phyloP scores from a whole-genome alignment of 2,888 invertebrate genomes.

The Eustalomyia histrio region DNA sequence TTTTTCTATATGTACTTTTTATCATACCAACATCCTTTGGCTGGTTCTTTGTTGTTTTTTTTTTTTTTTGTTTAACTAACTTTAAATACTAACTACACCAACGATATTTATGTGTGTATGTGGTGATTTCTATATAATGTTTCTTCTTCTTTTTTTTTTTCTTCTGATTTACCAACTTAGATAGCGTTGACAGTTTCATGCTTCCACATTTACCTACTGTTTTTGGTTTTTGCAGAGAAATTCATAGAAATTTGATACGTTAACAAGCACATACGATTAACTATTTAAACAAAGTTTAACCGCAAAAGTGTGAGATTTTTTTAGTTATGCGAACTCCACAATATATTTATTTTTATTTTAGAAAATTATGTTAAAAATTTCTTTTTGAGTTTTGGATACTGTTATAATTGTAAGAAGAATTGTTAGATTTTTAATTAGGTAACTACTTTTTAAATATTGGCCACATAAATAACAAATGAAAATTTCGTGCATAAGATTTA shows the following conservation, averaged over 20 bases:
- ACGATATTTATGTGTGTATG: background rate
- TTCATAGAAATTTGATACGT: conserved; percentile 45
- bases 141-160: background rate
- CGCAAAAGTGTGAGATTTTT: conserved; percentile 15
- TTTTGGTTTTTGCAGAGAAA: conserved; percentile 20
- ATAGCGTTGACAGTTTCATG: conserved; percentile 64
- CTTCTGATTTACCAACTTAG: conserved; percentile 54
- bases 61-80: too few relatives aligned
- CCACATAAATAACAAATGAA: too few relatives aligned
- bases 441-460: too few relatives aligned
- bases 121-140: background rate
- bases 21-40: background rate
- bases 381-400: too few relatives aligned
- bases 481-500: too few relatives aligned
- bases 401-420: too few relatives aligned
- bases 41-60: background rate
- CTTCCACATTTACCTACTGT: conserved; percentile 61
- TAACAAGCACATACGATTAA: background rate
- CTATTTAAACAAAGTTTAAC: conserved; percentile 29
- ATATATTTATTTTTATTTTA: background rate
- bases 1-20: background rate
- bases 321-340: background rate
- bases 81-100: background rate
- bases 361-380: too few relatives aligned
- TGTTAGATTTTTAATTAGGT: too few relatives aligned